Base-by-base conservation (phyloP, 2,888 invertebrate genomes). In the Megastigmus dorsalis region DNA sequence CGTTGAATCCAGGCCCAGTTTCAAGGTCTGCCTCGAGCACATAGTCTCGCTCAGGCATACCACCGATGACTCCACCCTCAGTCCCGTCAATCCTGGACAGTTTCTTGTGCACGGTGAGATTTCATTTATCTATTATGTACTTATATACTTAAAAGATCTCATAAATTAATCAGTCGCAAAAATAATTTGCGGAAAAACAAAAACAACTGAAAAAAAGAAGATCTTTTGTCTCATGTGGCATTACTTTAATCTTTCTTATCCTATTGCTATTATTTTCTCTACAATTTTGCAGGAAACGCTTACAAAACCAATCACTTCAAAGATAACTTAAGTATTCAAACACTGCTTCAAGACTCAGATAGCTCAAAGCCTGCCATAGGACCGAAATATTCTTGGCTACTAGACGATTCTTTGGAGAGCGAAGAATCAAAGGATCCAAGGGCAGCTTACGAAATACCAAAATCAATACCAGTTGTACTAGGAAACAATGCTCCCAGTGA, bases 1-100 rank as follows among this genome's bases (percentile, higher is more conserved):
- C 54, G 93, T 95, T 0, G 95, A 95, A 77, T 92, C 93, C 77
- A 91, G 98, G 71, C 98, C 98, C 1, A 95, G 95, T 59, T 98
- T 98, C 88, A 93, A 93, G 77, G 92, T 92, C 80, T 96, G 96
- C 84, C 90, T 95, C 50, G 92, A 93, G n/a, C 84, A 84, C 38
- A 87, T 88, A 18, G 81, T 86, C 10, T 77, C 80, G 6, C 79
- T 87, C 10, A 80, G 86, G 70, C 80, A 79, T 33, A 83, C 80
- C 52, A 87, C 83, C 28, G 86, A 86, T 6, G 88, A 88, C 41
- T 82, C 82, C 1, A 78, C 79, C 10, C 69, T 88, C 9, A 85
- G 82, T 20, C 88, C 87, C 1, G 86, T 86, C 7, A 85, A 87
- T 36, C 84, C 85, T 9, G 86, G 86, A 5, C 86, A 87, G 68